Evolutionary conservation across 1,140 invertebrate genomes (phyloP), one percentile per base, ranked within the genome.

Genomic region (Sycophila sp.): DNA sequence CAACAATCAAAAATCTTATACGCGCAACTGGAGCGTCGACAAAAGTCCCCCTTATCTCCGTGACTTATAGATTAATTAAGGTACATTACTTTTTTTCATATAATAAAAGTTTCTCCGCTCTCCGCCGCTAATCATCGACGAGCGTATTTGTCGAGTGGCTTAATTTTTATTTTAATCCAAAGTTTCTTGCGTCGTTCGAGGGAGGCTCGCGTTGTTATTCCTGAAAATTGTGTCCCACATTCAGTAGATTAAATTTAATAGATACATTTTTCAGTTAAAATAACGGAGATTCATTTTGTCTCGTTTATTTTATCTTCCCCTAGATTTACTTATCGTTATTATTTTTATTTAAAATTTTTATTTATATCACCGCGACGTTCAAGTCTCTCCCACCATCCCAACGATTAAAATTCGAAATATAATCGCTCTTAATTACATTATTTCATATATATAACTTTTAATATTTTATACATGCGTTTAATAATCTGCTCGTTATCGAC

Each of bases 161-260:
- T n/a, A 40, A 40, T 40, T 6, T 10, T 10, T 40, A 10, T 10
- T 6, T 6, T 40, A 40, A 40, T 40, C n/a, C n/a, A n/a, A n/a
- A n/a, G n/a, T n/a, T n/a, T n/a, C n/a, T n/a, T 40, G 38, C 38
- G 38, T 10, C 11, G 8, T 34, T 19, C 1, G 10, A 47, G n/a
- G n/a, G 22, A 24, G 4, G 32, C 24, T 59, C 38, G 38, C 19
- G 17, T 49, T 42, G 17, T 32, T 58, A 45, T 8, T 49, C 49
- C 47, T 69, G 22, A 60, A 56, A 66, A 69, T 69, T 69, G 67
- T 53, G 45, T 60, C 67, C 67, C 67, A 32, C 42, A 42, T 62
- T 60, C 19, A 42, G 47, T 60, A 40, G 4, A 40, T 60, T 53
- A 60, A 60, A 53, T 51, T 69, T 53, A 22, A 26, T 38, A 60